phyloP scores from a whole-genome alignment of 2,797 vertebrate species.

The Antennarius maculatus region DNA sequence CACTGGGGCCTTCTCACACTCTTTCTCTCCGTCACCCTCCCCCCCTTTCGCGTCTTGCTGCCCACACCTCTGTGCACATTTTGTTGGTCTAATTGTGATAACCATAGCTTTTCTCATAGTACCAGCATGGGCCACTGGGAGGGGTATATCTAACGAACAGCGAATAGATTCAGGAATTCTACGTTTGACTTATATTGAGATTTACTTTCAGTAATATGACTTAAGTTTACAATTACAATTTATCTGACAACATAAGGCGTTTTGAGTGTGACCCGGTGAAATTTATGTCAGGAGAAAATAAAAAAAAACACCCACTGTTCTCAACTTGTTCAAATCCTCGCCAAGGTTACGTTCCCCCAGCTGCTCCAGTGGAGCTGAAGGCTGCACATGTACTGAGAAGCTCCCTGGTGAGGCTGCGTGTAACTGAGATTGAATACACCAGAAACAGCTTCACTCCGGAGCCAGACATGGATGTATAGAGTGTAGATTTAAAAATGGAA shows the following conservation, averaged over 20 bases:
- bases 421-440: constrained; percentile 39
- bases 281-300: neutral
- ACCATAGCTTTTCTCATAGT: constrained; percentile 49
- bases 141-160: constrained; percentile 41
- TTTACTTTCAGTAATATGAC: constrained; percentile 10
- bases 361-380: constrained; percentile 35
- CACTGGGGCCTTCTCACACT: constrained; percentile 70
- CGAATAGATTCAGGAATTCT: constrained; percentile 10
- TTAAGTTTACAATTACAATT: constrained; percentile 8
- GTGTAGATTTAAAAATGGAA: neutral
- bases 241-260: neutral
- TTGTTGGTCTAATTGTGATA: constrained; percentile 63
- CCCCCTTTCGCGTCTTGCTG: constrained; percentile 16
- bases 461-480: neutral
- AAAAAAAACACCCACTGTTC: neutral
- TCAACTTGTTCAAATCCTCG: constrained; percentile 30
- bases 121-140: constrained; percentile 21
- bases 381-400: constrained; percentile 33
- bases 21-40: neutral
- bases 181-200: constrained; percentile 16
- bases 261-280: constrained; percentile 9
- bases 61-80: constrained; percentile 52
- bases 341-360: constrained; percentile 31
- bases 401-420: constrained; percentile 37
- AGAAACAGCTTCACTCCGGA: constrained; percentile 7